A percentile compares a stretch with the other conserved stretches of the same genome.
Evolutionary conservation across 2,113 vertebrate species (phyloP).

Genomic region (Coregonus clupeaformis): DNA sequence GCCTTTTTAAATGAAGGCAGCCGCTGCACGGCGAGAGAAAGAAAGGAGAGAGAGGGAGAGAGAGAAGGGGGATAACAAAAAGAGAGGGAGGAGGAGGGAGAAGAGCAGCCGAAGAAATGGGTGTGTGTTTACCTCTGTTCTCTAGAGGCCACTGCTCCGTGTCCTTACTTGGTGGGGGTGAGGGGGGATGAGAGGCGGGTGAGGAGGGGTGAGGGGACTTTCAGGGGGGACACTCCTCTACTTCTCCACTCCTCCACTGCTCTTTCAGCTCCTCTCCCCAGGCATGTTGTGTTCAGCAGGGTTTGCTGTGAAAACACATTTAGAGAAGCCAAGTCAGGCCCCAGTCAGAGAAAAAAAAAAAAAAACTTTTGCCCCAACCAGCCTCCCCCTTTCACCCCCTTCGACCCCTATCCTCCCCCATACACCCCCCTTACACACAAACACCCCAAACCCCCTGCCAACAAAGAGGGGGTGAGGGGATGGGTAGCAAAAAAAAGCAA

Average conservation of each 20-base stretch:
- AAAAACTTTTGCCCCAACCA: not conserved
- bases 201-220: not conserved
- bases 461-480: conserved; percentile 53
- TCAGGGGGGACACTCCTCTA: not conserved
- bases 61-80: conserved; percentile 7
- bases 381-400: conserved; percentile 13
- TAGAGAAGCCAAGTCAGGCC: not conserved
- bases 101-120: conserved; percentile 24
- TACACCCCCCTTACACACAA: conserved; percentile 7
- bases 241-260: not conserved
- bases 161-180: conserved; percentile 24
- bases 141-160: conserved; percentile 44
- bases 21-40: not conserved
- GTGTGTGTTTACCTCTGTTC: conserved; percentile 65
- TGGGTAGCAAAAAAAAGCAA: not conserved
- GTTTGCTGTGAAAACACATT: conserved; percentile 39
- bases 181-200: conserved; percentile 7
- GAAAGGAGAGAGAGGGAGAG: conserved; percentile 1
- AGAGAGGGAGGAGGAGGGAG: conserved; percentile 31
- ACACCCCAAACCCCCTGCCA: conserved; percentile 32
- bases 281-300: conserved; percentile 20
- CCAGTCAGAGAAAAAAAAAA: not conserved
- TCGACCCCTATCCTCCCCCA: no score
- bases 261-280: conserved; percentile 30
- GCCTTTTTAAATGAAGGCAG: not conserved